Percentiles rank a stretch among this genome's conserved stretches.
These are phyloP conservation scores for Sebastes miniatus DNA, from an alignment of 2,797 vertebrate genomes.

Conservation along the genomic window DNA sequence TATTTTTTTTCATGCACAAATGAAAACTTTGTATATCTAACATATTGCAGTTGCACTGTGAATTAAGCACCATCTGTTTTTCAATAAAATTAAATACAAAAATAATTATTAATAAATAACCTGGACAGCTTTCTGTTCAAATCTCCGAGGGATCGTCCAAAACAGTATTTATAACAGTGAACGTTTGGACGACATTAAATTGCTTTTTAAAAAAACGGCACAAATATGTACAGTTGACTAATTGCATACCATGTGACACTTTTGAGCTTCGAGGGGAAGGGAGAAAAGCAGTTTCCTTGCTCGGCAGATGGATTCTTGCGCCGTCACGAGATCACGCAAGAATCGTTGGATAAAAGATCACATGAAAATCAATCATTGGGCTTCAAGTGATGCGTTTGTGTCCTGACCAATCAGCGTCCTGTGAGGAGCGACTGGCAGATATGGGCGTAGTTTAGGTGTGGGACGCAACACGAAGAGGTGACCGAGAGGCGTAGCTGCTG, in stretches of 20 bases:
- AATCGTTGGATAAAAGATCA: neutral
- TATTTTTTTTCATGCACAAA: too few species aligned
- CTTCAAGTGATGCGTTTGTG: neutral
- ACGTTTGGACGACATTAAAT: neutral
- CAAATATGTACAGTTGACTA: neutral
- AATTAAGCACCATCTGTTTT: too few species aligned
- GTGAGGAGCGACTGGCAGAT: neutral
- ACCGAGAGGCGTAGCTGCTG: neutral
- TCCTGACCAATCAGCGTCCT: neutral
- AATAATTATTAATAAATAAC: too few species aligned
- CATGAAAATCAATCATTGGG: neutral
- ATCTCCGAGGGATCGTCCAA: neutral
- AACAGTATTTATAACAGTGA: neutral
- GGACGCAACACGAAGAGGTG: neutral
- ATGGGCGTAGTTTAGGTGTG: neutral
- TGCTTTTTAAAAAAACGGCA: neutral
- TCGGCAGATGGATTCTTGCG: neutral
- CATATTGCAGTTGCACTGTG: too few species aligned
- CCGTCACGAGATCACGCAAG: neutral
- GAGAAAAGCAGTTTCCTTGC: neutral
- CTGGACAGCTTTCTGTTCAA: neutral
- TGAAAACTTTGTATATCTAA: too few species aligned
- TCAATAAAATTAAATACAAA: accelerated
- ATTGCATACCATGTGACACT: conserved; percentile 26
- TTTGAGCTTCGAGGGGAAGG: conserved; percentile 28